phyloP scores from a whole-genome alignment of 2,888 invertebrate genomes.

The Acholoe squamosa region DNA sequence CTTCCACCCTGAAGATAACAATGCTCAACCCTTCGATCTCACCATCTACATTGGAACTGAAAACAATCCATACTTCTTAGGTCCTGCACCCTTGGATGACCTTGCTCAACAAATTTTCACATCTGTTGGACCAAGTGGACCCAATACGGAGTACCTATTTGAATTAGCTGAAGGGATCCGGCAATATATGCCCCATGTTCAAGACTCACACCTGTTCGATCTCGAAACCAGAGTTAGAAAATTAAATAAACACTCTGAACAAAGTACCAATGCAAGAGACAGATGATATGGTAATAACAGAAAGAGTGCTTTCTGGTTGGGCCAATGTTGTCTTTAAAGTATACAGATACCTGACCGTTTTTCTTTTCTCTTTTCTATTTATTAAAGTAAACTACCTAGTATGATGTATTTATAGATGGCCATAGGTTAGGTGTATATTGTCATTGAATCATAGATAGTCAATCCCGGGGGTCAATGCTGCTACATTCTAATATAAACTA shows the following conservation, averaged over 20 bases:
- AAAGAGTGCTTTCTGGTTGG: too few relatives aligned
- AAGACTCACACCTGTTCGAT: conserved; percentile 90
- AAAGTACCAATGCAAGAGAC: neutral
- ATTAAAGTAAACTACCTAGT: too few relatives aligned
- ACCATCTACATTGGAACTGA: conserved; percentile 92
- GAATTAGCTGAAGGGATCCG: conserved; percentile 92
- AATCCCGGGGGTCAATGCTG: too few relatives aligned
- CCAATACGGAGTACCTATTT: conserved; percentile 95
- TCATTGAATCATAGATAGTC: too few relatives aligned
- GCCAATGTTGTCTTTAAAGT: too few relatives aligned
- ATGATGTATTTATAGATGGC: too few relatives aligned
- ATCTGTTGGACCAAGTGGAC: conserved; percentile 91
- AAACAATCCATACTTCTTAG: conserved; percentile 91
- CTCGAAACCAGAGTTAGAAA: conserved; percentile 87
- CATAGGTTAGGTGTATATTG: too few relatives aligned
- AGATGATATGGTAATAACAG: neutral
- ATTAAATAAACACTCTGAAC: conserved; percentile 58
- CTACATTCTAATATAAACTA: too few relatives aligned
- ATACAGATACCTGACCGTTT: too few relatives aligned
- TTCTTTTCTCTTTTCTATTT: too few relatives aligned
- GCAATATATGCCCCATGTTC: conserved; percentile 87
- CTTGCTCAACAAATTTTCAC: conserved; percentile 91
- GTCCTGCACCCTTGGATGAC: conserved; percentile 89
- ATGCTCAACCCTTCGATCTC: conserved; percentile 86
- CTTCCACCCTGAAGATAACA: conserved; percentile 87